phyloP scores from a whole-genome alignment of 1,140 invertebrate genomes.

The Leguminivora glycinivorella region DNA sequence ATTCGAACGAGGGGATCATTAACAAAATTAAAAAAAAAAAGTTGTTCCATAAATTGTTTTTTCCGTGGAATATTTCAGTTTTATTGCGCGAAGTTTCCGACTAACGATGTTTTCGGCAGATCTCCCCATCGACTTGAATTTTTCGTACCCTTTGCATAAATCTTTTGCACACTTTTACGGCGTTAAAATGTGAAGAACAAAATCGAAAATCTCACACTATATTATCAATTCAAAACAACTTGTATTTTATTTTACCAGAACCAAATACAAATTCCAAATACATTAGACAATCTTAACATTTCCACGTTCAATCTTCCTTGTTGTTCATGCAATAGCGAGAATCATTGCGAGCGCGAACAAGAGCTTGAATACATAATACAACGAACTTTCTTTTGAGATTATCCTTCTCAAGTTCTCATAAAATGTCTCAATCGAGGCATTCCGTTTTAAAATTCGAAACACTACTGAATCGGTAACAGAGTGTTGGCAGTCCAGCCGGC shows the following conservation, averaged over 20 bases:
- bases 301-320: no score
- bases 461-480: conserved; percentile 3
- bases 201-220: neutral
- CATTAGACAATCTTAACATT: no score
- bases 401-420: neutral
- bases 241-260: neutral
- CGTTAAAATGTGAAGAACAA: neutral
- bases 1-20: conserved; percentile 8
- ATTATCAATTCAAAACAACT: neutral
- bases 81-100: conserved; percentile 31
- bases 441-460: conserved; percentile 7
- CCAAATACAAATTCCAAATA: no score
- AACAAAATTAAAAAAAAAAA: conserved; percentile 20
- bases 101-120: conserved; percentile 30
- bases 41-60: conserved; percentile 32
- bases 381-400: neutral
- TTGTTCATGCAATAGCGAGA: no score
- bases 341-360: no score
- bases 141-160: conserved; percentile 18
- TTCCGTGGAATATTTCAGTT: conserved; percentile 32
- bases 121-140: conserved; percentile 2
- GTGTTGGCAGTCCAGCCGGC: no score
- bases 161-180: neutral
- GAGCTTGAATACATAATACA: no score
- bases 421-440: neutral